Percentiles rank a stretch among this genome's conserved stretches.
These are phyloP conservation scores for Marisa cornuarietis DNA, from an alignment of 1,140 invertebrate genomes.

Conservation along the genomic window DNA sequence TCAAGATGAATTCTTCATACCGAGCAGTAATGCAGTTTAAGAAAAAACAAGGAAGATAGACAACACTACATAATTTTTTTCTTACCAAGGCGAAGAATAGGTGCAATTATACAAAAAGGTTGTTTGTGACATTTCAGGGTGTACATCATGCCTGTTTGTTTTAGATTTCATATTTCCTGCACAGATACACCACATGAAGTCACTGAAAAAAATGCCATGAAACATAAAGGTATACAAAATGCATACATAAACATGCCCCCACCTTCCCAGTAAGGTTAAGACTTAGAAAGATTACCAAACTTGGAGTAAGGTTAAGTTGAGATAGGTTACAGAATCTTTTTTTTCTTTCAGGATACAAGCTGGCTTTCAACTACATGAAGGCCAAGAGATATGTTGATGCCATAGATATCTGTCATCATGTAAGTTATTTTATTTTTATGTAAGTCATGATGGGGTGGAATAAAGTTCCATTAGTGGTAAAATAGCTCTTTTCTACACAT, in stretches of 20 bases:
- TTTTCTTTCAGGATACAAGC: conserved; percentile 80
- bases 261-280: too few species aligned
- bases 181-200: neutral
- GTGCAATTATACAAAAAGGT: too few species aligned
- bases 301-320: neutral
- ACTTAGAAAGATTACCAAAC: too few species aligned
- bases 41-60: too few species aligned
- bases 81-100: too few species aligned
- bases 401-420: conserved; percentile 85
- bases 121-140: too few species aligned
- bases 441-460: neutral
- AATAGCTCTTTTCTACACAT: neutral
- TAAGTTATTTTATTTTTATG: conserved; percentile 52
- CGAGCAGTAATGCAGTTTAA: too few species aligned
- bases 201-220: too few species aligned
- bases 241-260: too few species aligned
- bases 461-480: neutral
- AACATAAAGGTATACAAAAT: too few species aligned
- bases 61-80: too few species aligned
- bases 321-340: neutral
- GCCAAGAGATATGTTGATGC: conserved; percentile 87
- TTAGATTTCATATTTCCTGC: neutral
- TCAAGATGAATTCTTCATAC: too few species aligned
- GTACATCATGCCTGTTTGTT: neutral
- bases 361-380: conserved; percentile 92